Evolutionary conservation across 2,888 invertebrate genomes (phyloP).

Genomic region (Hemicrepidius hirtus): DNA sequence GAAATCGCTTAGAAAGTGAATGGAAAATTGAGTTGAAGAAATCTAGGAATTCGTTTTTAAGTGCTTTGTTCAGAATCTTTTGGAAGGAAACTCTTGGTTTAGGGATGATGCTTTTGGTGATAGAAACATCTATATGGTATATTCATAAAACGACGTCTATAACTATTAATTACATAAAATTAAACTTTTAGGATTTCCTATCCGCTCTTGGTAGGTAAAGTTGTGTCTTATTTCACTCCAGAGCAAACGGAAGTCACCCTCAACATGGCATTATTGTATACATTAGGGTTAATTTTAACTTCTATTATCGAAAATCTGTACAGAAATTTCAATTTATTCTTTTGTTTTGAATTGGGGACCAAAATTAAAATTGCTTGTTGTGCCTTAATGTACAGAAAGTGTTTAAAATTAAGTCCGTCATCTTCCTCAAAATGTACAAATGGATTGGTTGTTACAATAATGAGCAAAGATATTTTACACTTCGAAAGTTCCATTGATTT

Average conservation of each 20-base stretch:
- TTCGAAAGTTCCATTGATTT: slow-evolving; percentile 88
- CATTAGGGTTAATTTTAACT: slow-evolving; percentile 78
- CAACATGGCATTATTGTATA: slow-evolving; percentile 81
- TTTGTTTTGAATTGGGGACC: slow-evolving; percentile 81
- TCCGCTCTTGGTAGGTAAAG: slow-evolving; percentile 78
- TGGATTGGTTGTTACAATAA: slow-evolving; percentile 71
- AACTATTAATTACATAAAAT: slow-evolving; percentile 7
- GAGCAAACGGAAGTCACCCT: slow-evolving; percentile 71
- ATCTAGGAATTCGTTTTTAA: slow-evolving; percentile 10
- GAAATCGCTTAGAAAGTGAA: slow-evolving; percentile 70
- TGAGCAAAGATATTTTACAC: slow-evolving; percentile 90
- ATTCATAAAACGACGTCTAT: too few relatives aligned
- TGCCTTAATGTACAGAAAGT: slow-evolving; percentile 83
- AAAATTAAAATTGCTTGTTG: slow-evolving; percentile 82
- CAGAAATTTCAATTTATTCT: slow-evolving; percentile 86
- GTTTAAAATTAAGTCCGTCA: slow-evolving; percentile 82
- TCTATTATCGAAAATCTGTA: slow-evolving; percentile 76
- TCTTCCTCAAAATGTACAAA: slow-evolving; percentile 88
- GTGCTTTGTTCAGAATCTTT: slow-evolving; percentile 44
- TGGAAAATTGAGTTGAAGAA: slow-evolving; percentile 59
- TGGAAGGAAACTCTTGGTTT: slow-evolving; percentile 40
- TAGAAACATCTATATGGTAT: neutral
- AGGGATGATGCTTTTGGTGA: slow-evolving; percentile 21
- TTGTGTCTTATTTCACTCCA: slow-evolving; percentile 81
- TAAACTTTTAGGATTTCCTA: slow-evolving; percentile 80